Conservation (phyloP, 2,113 vertebrate species). For the Cnemophilus loriae region DNA sequence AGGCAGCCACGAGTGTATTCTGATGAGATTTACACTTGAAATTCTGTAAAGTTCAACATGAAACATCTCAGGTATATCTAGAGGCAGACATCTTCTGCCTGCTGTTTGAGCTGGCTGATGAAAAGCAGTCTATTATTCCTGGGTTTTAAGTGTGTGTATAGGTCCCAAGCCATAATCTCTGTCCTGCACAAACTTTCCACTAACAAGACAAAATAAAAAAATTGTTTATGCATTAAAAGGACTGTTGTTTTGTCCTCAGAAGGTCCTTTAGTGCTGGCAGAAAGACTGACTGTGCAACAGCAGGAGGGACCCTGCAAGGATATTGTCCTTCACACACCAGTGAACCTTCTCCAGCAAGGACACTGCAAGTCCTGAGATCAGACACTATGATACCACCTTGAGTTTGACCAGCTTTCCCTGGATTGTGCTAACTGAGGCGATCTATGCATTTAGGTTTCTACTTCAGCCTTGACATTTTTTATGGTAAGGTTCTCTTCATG, state of each 20-base stretch:
- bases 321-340: neutral
- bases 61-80: neutral
- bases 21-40: neutral
- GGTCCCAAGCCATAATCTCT: neutral
- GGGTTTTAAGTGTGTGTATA: neutral
- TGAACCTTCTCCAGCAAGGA: constrained; percentile 14
- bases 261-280: neutral
- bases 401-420: neutral
- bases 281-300: neutral
- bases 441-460: neutral
- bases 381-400: fast-evolving
- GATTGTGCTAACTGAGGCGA: neutral
- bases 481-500: neutral
- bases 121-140: neutral
- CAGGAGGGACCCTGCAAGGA: constrained; percentile 3
- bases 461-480: neutral
- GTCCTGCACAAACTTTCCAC: neutral
- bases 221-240: neutral
- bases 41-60: neutral
- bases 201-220: constrained; percentile 1
- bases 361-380: neutral
- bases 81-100: neutral
- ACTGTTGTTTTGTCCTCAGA: constrained; percentile 49
- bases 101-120: neutral
- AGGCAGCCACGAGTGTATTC: neutral